These are phyloP conservation scores for Armadillidium nasatum DNA, from an alignment of 1,140 invertebrate genomes.

Conservation along the genomic window DNA sequence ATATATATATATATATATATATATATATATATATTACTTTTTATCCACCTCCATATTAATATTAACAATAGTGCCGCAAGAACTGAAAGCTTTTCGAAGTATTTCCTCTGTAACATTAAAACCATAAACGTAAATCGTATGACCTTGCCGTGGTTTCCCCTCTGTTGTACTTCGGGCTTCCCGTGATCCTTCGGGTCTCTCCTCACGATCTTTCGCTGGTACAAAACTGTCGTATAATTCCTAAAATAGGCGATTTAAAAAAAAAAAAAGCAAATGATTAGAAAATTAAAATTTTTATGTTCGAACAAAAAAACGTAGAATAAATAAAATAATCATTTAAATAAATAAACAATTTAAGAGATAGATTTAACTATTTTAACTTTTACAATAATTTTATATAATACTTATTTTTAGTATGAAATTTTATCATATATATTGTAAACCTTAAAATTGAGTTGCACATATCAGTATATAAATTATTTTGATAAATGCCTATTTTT, in stretches of 20 bases:
- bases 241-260: too few relatives aligned
- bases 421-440: too few relatives aligned
- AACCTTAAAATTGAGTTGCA: too few relatives aligned
- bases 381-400: too few relatives aligned
- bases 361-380: too few relatives aligned
- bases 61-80: slow-evolving; percentile 75
- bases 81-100: slow-evolving; percentile 69
- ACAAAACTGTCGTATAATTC: slow-evolving; percentile 87
- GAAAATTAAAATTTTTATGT: not conserved
- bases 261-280: slow-evolving; percentile 20
- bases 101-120: slow-evolving; percentile 77
- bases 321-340: not conserved
- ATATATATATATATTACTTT: too few relatives aligned
- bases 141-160: slow-evolving; percentile 64
- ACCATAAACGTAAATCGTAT: slow-evolving; percentile 79
- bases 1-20: too few relatives aligned
- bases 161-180: slow-evolving; percentile 30
- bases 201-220: slow-evolving; percentile 64
- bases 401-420: too few relatives aligned
- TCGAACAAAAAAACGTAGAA: not conserved
- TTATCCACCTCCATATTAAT: slow-evolving; percentile 83
- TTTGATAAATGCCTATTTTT: too few relatives aligned
- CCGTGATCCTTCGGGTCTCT: slow-evolving; percentile 43
- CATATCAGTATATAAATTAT: too few relatives aligned
- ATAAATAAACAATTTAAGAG: too few relatives aligned